These are phyloP conservation scores for Eupeodes luniger DNA, from an alignment of 2,888 invertebrate genomes.

Conservation along the genomic window DNA sequence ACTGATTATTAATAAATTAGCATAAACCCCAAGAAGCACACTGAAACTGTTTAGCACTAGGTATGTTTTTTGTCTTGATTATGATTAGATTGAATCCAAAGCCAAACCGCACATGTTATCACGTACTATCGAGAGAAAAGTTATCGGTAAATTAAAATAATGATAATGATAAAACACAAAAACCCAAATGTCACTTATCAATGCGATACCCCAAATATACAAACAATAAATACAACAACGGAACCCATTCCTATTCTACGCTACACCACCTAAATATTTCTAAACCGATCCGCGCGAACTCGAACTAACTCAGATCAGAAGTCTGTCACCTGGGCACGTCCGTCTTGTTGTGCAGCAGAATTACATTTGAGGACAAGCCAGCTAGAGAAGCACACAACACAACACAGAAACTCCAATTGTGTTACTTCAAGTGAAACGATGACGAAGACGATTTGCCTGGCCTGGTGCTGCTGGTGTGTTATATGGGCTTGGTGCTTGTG, in stretches of 20 bases:
- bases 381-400: background rate
- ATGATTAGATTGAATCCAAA: background rate
- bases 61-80: background rate
- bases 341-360: constrained; percentile 63
- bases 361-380: constrained; percentile 47
- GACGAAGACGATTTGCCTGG: constrained; percentile 37
- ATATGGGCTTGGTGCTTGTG: constrained; percentile 57
- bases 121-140: constrained; percentile 8
- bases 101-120: constrained; percentile 22
- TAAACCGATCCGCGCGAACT: constrained; percentile 34
- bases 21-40: constrained; percentile 14
- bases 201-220: background rate
- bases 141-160: constrained; percentile 17
- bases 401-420: constrained; percentile 31
- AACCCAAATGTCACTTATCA: background rate
- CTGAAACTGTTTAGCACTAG: background rate
- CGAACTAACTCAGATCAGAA: background rate
- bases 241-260: constrained; percentile 16
- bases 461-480: constrained; percentile 38
- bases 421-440: constrained; percentile 18
- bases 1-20: constrained; percentile 38
- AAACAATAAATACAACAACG: constrained; percentile 8
- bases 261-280: background rate
- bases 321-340: constrained; percentile 59
- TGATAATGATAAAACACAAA: constrained; percentile 6